These are phyloP conservation scores for Hipposideros larvatus DNA, from an alignment of 2,797 vertebrate genomes.

Conservation along the genomic window DNA sequence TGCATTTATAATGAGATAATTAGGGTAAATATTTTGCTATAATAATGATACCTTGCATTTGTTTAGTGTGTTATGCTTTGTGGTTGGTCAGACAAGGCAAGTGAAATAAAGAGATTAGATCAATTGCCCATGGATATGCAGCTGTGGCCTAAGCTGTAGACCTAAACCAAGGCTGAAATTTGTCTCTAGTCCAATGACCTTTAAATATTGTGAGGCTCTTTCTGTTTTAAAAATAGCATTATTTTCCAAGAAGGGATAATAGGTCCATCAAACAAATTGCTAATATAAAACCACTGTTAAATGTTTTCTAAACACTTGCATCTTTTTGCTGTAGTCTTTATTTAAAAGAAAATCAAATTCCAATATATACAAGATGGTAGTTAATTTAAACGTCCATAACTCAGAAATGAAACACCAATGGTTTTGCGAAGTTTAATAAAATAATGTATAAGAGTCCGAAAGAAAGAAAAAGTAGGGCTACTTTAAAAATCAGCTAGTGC, in stretches of 20 bases:
- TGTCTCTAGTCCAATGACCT: neutral
- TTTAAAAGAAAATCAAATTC: neutral
- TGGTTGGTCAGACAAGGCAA: neutral
- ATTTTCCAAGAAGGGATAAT: neutral
- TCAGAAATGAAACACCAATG: neutral
- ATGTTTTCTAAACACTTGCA: neutral
- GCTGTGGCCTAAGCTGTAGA: neutral
- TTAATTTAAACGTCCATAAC: neutral
- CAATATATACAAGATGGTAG: neutral
- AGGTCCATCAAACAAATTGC: neutral
- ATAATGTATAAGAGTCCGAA: neutral
- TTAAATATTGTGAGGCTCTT: neutral
- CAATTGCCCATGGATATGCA: neutral
- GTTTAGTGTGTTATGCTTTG: neutral
- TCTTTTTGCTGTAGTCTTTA: neutral
- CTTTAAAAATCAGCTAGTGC: neutral
- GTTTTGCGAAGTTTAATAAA: neutral
- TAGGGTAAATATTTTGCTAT: neutral
- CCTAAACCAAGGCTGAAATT: neutral
- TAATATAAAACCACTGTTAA: neutral
- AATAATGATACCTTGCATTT: neutral
- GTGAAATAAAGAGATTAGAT: neutral
- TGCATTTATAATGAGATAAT: neutral
- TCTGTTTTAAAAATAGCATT: conserved; percentile 3
- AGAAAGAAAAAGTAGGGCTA: no score